A percentile compares a stretch with the other conserved stretches of the same genome.
Evolutionary conservation across 2,113 vertebrate species (phyloP).

Genomic region (Scomber japonicus): DNA sequence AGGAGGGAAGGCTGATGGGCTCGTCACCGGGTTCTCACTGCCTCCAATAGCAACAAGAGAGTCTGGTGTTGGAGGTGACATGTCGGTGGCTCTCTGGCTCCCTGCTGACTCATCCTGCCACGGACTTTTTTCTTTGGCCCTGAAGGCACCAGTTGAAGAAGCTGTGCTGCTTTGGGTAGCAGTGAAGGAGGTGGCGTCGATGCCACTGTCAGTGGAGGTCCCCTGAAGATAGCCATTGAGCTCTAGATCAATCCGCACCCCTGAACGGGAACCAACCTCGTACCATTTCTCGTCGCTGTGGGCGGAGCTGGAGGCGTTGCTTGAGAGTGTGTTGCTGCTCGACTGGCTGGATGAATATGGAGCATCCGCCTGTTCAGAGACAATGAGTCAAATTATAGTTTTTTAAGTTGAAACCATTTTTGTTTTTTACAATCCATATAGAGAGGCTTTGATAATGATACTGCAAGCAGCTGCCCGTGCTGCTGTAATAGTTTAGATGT

Average conservation of each 20-base stretch:
- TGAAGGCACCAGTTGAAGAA: conserved; percentile 82
- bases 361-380: conserved; percentile 85
- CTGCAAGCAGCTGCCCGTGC: too few species aligned
- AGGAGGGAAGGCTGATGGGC: conserved; percentile 84
- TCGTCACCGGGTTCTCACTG: conserved; percentile 87
- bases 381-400: background rate
- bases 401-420: background rate
- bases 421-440: background rate
- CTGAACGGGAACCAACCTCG: conserved; percentile 87
- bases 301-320: conserved; percentile 93
- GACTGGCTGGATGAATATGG: conserved; percentile 97
- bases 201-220: conserved; percentile 93
- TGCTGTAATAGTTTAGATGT: background rate
- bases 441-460: background rate
- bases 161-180: conserved; percentile 89
- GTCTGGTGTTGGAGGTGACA: conserved; percentile 82
- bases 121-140: conserved; percentile 87
- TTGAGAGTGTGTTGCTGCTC: conserved; percentile 96
- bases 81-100: conserved; percentile 82
- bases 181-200: conserved; percentile 93
- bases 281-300: conserved; percentile 98
- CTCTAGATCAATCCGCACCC: conserved; percentile 88
- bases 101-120: conserved; percentile 91
- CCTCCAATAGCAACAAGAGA: conserved; percentile 78
- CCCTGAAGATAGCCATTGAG: conserved; percentile 93